phyloP scores from a whole-genome alignment of 2,113 vertebrate species.

The Gymnocephalus cernua region DNA sequence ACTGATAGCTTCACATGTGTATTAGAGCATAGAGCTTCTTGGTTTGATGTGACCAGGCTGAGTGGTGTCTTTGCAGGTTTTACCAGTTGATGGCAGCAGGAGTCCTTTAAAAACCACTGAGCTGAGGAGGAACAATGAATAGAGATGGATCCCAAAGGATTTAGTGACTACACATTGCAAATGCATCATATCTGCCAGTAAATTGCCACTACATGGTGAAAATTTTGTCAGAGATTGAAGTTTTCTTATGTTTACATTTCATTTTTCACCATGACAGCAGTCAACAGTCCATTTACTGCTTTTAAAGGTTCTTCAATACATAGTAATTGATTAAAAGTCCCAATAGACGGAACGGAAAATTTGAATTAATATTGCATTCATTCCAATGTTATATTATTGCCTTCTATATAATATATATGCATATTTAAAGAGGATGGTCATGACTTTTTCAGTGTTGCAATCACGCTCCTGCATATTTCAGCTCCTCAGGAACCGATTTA shows the following conservation, averaged over 20 bases:
- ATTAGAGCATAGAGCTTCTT: slow-evolving; percentile 12
- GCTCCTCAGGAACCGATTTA: background rate
- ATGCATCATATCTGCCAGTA: background rate
- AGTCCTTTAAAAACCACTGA: slow-evolving; percentile 34
- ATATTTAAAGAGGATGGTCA: slow-evolving; percentile 1
- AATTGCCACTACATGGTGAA: background rate
- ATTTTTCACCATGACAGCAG: background rate
- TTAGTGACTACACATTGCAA: background rate
- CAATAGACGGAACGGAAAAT: background rate
- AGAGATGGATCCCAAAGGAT: background rate
- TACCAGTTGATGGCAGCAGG: slow-evolving; percentile 73
- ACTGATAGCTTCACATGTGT: slow-evolving; percentile 30
- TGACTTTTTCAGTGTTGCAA: background rate
- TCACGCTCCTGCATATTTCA: background rate
- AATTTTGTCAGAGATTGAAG: background rate
- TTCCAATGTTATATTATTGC: background rate
- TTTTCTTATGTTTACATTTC: background rate
- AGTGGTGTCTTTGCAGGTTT: slow-evolving; percentile 44
- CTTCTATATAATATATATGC: background rate
- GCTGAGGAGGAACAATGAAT: background rate
- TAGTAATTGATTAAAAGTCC: background rate
- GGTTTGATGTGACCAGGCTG: slow-evolving; percentile 3
- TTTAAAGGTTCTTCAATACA: background rate
- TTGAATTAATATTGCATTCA: background rate
- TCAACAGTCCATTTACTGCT: background rate